phyloP scores from a whole-genome alignment of 53 echinoderm and acorn worm species.

The Pentamera pediparva region DNA sequence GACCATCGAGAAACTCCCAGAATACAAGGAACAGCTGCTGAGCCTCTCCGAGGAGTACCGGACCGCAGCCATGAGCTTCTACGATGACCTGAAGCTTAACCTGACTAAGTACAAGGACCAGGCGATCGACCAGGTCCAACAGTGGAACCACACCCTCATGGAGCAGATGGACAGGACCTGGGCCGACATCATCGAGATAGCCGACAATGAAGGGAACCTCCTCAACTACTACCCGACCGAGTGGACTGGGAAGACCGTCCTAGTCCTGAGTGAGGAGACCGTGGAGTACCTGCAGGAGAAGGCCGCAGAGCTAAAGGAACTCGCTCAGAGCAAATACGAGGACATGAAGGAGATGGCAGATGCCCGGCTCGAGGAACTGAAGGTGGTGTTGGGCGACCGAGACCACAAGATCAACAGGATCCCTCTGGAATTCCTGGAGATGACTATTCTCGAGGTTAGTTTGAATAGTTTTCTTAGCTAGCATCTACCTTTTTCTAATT shows the following conservation, averaged over 20 bases:
- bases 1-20: slow-evolving; percentile 31
- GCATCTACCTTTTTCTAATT: no score
- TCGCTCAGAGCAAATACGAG: slow-evolving; percentile 20
- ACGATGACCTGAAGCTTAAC: not conserved
- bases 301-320: not conserved
- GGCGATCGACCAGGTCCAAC: slow-evolving; percentile 29
- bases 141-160: not conserved
- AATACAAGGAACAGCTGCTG: slow-evolving; percentile 36
- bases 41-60: slow-evolving; percentile 41
- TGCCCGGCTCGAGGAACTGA: not conserved
- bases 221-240: slow-evolving; percentile 33
- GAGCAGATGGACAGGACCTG: not conserved
- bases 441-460: slow-evolving; percentile 70
- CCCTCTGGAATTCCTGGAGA: slow-evolving; percentile 50
- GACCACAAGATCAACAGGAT: slow-evolving; percentile 66
- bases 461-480: no score
- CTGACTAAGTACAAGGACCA: slow-evolving; percentile 24
- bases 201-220: slow-evolving; percentile 20
- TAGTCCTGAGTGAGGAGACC: not conserved
- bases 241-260: slow-evolving; percentile 30
- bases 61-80: not conserved
- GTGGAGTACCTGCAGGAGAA: not conserved
- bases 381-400: not conserved
- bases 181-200: not conserved
- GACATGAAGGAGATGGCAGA: no score